A percentile compares a stretch with the other conserved stretches of the same genome.
phyloP scores from a whole-genome alignment of 2,797 vertebrate species.

The Martes flavigula region DNA sequence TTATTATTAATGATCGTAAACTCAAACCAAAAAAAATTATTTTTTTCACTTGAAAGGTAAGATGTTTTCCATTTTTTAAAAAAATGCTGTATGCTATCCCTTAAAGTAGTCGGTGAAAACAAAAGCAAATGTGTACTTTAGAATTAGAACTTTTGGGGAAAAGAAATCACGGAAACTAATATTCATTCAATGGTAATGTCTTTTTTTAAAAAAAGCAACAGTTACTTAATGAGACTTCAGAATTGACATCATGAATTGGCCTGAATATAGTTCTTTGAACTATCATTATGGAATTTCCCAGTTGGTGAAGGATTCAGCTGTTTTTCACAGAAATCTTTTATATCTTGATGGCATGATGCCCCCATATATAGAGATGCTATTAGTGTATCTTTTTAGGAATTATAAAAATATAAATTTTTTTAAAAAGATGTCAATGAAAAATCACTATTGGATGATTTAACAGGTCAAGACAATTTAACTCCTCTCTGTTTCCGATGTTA shows the following conservation, averaged over 20 bases:
- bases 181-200: neutral
- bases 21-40: neutral
- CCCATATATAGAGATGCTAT: neutral
- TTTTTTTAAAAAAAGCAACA: neutral
- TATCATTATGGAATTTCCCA: conserved; percentile 57
- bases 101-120: neutral
- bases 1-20: neutral
- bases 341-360: neutral
- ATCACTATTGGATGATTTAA: neutral
- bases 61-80: neutral
- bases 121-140: conserved; percentile 19
- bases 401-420: neutral
- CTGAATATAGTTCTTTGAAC: conserved; percentile 63
- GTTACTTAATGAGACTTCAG: conserved; percentile 36
- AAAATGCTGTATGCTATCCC: neutral
- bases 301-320: neutral
- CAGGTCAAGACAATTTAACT: neutral
- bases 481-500: neutral
- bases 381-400: neutral
- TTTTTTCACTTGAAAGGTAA: neutral
- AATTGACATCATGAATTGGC: conserved; percentile 58
- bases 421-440: neutral
- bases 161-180: conserved; percentile 25
- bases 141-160: neutral
- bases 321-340: conserved; percentile 15